These are phyloP conservation scores for Meloe dianella DNA, from an alignment of 2,888 invertebrate species.

Conservation along the genomic window DNA sequence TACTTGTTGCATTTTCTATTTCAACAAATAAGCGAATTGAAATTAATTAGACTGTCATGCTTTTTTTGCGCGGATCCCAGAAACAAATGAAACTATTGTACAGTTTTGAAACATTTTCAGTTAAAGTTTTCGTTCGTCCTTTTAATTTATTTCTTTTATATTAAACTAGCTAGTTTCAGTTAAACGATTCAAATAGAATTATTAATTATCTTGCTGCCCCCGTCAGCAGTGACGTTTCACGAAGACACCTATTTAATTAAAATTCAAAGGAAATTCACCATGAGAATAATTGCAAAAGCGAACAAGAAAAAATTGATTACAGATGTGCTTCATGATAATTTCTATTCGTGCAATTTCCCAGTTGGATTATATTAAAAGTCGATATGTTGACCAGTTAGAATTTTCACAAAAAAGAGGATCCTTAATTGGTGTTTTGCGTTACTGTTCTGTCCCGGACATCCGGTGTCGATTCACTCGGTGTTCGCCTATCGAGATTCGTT, in stretches of 20 bases:
- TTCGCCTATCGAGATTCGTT: conserved; percentile 15
- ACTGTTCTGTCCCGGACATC: conserved; percentile 10
- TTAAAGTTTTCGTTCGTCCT: neutral
- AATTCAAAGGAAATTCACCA: neutral
- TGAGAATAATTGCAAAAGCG: neutral
- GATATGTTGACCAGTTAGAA: neutral
- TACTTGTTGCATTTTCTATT: conserved; percentile 5
- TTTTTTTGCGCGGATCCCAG: neutral
- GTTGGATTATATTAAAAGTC: neutral
- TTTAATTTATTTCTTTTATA: neutral
- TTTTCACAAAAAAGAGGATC: neutral
- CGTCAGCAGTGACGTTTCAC: conserved; percentile 1
- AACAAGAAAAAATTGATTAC: neutral
- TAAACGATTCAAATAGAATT: conserved; percentile 2
- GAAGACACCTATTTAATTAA: conserved; percentile 11
- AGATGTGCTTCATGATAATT: neutral
- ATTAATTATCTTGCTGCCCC: neutral
- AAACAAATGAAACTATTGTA: conserved; percentile 6
- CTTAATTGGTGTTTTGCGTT: neutral
- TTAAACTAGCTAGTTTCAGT: conserved; percentile 1
- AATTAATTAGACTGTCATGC: neutral
- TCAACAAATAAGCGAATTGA: neutral
- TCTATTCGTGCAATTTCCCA: neutral
- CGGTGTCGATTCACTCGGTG: conserved; percentile 18
- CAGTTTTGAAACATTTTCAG: neutral